A percentile compares a stretch with the other conserved stretches of the same genome.
phyloP scores from a whole-genome alignment of 2,888 invertebrate species.

The Agrochola litura region DNA sequence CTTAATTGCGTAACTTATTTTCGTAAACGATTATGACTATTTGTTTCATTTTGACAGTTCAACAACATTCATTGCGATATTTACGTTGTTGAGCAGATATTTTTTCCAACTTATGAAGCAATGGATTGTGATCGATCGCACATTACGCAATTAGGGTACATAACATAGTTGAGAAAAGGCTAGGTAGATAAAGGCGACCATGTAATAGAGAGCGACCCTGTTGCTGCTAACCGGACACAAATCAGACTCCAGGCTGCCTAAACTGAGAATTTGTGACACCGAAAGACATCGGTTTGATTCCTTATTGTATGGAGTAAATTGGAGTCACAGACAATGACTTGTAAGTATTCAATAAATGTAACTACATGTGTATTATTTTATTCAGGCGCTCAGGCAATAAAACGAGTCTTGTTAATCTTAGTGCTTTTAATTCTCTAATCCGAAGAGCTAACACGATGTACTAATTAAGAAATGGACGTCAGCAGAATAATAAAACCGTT shows the following conservation, averaged over 20 bases:
- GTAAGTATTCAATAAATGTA: background rate
- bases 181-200: too few species aligned
- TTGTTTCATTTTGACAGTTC: too few species aligned
- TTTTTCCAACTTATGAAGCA: too few species aligned
- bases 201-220: background rate
- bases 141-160: too few species aligned
- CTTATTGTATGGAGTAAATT: too few species aligned
- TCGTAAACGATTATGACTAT: too few species aligned
- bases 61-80: too few species aligned
- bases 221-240: background rate
- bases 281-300: background rate
- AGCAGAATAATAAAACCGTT: background rate
- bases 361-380: background rate
- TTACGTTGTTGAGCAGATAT: too few species aligned
- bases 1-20: too few species aligned
- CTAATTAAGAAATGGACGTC: constrained; percentile 8
- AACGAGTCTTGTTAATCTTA: constrained; percentile 6
- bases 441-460: background rate
- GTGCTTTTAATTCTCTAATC: constrained; percentile 6
- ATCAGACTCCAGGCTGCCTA: background rate
- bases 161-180: background rate
- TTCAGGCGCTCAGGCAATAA: background rate
- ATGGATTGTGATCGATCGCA: too few species aligned
- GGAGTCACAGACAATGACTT: background rate
- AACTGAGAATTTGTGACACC: background rate